A percentile compares a stretch with the other conserved stretches of the same genome.
These are phyloP conservation scores for Coenonympha glycerion DNA, from an alignment of 2,888 invertebrate species.

Conservation along the genomic window DNA sequence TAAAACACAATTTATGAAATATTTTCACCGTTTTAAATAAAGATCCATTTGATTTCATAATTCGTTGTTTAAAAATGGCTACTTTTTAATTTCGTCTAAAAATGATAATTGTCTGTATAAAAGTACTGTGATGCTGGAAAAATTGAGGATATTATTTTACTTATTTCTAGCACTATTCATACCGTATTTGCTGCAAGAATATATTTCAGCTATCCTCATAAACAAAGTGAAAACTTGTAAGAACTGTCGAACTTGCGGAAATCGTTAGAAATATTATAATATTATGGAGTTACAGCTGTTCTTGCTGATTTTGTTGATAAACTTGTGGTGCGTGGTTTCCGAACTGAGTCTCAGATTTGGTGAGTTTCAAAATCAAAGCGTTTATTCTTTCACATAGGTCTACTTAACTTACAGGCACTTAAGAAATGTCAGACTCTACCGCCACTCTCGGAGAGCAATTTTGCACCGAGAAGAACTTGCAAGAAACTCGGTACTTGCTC, in stretches of 20 bases:
- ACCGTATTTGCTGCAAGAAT: constrained; percentile 64
- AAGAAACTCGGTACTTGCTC: too few species aligned
- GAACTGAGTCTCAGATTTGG: constrained; percentile 60
- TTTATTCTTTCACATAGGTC: too few species aligned
- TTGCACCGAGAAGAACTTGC: too few species aligned
- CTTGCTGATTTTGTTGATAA: constrained; percentile 44
- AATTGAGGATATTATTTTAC: constrained; percentile 61
- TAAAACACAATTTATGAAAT: neutral
- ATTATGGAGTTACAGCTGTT: constrained; percentile 43
- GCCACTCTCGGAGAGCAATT: too few species aligned
- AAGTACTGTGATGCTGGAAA: constrained; percentile 50
- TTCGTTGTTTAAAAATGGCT: constrained; percentile 28
- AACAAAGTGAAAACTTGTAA: constrained; percentile 51
- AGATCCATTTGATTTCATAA: neutral
- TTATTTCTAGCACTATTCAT: constrained; percentile 55
- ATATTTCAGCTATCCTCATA: constrained; percentile 58
- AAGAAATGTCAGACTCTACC: too few species aligned
- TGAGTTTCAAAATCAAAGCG: too few species aligned
- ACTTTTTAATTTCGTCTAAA: constrained; percentile 12
- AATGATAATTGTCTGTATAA: neutral
- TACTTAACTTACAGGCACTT: too few species aligned
- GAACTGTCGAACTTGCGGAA: constrained; percentile 41
- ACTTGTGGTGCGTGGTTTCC: constrained; percentile 49
- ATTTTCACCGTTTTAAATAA: neutral
- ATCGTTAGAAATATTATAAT: constrained; percentile 27